Percentiles rank a stretch among this genome's conserved stretches.
phyloP scores from a whole-genome alignment of 2,113 vertebrate genomes.

The Bothrops jararaca region DNA sequence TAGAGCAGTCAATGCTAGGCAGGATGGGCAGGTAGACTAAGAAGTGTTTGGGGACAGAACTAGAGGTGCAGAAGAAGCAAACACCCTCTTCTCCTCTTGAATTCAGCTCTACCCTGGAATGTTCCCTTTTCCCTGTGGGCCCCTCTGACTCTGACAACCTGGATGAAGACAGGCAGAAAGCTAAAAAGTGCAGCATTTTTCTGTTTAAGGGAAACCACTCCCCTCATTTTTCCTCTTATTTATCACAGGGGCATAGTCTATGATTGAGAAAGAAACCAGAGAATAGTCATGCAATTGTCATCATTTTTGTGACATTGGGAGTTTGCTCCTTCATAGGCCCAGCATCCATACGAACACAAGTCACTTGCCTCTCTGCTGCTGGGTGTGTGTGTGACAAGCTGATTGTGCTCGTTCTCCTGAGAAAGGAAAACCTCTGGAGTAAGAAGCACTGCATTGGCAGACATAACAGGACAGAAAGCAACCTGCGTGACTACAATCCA shows the following conservation, averaged over 20 bases:
- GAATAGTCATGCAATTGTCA: background rate
- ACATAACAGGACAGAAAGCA: constrained; percentile 4
- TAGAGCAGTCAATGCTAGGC: background rate
- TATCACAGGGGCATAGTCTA: background rate
- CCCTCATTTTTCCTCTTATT: background rate
- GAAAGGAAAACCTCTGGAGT: background rate
- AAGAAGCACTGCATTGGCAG: background rate
- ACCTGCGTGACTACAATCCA: background rate
- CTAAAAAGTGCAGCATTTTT: background rate
- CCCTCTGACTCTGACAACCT: background rate
- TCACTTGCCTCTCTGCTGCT: background rate
- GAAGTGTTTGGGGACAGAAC: background rate
- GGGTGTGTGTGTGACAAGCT: background rate
- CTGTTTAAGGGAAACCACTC: background rate
- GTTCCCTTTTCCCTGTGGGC: background rate
- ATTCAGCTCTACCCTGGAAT: background rate
- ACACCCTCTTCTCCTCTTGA: background rate
- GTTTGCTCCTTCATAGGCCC: background rate
- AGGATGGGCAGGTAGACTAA: background rate
- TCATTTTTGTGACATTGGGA: background rate
- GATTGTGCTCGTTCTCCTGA: background rate
- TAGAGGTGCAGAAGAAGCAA: background rate
- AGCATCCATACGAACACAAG: background rate
- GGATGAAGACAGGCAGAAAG: background rate
- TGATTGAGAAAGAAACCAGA: background rate